These are phyloP conservation scores for Drosophila pseudoobscura DNA, from an alignment of 1,140 invertebrate genomes.

Conservation along the genomic window DNA sequence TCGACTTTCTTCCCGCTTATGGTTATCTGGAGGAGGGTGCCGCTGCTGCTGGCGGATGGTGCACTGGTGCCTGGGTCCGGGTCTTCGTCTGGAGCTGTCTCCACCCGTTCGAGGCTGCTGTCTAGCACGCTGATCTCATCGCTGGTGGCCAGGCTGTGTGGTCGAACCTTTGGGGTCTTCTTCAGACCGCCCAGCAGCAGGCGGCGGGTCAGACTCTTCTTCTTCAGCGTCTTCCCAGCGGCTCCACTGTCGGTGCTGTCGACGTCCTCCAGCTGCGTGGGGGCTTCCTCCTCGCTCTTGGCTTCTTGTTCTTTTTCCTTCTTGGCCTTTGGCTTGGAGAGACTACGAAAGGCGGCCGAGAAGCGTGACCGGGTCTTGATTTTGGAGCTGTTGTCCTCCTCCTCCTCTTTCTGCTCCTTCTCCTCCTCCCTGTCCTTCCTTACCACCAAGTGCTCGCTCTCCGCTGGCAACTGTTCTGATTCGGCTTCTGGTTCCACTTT, in stretches of 20 bases:
- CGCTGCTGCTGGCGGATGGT: constrained; percentile 44
- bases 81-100: background rate
- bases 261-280: constrained; percentile 40
- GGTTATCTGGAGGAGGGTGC: constrained; percentile 71
- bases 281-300: constrained; percentile 18
- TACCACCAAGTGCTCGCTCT: background rate
- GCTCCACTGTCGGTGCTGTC: constrained; percentile 42
- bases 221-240: constrained; percentile 49
- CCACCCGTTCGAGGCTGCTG: constrained; percentile 15
- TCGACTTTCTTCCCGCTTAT: constrained; percentile 79
- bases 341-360: constrained; percentile 73
- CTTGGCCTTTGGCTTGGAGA: constrained; percentile 64
- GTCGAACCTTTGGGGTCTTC: constrained; percentile 61
- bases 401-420: constrained; percentile 12
- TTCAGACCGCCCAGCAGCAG: constrained; percentile 61
- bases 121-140: constrained; percentile 49
- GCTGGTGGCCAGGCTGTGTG: constrained; percentile 65
- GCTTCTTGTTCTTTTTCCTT: constrained; percentile 31
- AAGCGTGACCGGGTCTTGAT: constrained; percentile 76
- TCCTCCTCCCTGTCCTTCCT: constrained; percentile 1
- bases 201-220: constrained; percentile 70
- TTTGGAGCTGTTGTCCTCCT: constrained; percentile 34
- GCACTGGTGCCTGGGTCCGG: constrained; percentile 14
- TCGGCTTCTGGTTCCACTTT: constrained; percentile 24
- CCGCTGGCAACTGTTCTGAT: background rate